phyloP scores from a whole-genome alignment of 30 jellyfish, hydroid and myxozoan genomes.

The Chironex yamaguchii region DNA sequence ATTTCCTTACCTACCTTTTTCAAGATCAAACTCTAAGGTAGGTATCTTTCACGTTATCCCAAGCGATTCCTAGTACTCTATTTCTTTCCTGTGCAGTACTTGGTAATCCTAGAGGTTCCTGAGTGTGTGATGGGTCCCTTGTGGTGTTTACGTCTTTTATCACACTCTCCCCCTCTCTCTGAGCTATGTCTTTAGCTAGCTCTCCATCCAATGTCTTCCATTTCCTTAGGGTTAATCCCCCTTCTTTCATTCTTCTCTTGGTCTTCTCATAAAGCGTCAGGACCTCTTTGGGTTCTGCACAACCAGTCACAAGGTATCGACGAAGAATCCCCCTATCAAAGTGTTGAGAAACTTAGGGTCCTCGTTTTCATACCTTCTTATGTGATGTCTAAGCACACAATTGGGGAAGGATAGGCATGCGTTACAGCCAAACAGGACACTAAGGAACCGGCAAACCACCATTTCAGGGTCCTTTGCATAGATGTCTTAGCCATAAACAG shows the following conservation, averaged over 20 bases:
- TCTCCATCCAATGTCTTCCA: conserved; percentile 25
- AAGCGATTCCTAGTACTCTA: conserved; percentile 53
- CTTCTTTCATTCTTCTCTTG: conserved; percentile 12
- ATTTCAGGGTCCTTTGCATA: conserved; percentile 1
- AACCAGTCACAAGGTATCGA: conserved; percentile 25
- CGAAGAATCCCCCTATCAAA: background rate
- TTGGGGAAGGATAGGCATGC: conserved; percentile 10
- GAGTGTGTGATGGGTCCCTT: background rate
- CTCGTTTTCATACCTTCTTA: background rate
- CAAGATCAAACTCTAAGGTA: conserved; percentile 38
- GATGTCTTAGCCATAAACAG: background rate
- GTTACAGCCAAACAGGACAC: conserved; percentile 25
- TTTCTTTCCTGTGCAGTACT: conserved; percentile 41
- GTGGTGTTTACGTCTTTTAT: background rate
- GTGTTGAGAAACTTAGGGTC: conserved; percentile 2
- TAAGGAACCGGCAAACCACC: background rate
- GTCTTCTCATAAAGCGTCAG: conserved; percentile 28
- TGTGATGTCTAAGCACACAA: conserved; percentile 7
- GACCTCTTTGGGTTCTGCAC: conserved; percentile 8
- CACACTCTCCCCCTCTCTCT: conserved; percentile 14
- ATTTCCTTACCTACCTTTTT: background rate
- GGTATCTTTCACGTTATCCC: conserved; percentile 53
- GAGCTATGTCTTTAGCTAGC: conserved; percentile 10
- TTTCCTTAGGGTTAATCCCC: too few relatives aligned
- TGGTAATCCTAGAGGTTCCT: conserved; percentile 45